phyloP scores from a whole-genome alignment of 2,113 vertebrate species.

The Gnathonemus echidnorhynchus region DNA sequence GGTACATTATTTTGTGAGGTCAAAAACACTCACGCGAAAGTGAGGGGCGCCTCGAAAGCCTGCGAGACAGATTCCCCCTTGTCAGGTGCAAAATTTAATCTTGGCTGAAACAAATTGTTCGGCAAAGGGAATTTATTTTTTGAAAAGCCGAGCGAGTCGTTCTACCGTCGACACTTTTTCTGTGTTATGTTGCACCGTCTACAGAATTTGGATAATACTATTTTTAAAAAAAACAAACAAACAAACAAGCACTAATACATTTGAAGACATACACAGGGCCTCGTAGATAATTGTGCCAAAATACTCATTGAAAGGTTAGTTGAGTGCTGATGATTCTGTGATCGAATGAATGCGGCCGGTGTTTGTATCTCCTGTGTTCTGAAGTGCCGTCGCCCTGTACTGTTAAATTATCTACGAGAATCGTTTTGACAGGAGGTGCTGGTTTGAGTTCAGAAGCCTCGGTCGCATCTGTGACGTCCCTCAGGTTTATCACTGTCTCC shows the following conservation, averaged over 20 bases:
- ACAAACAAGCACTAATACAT: not conserved
- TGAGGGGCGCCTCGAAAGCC: conserved; percentile 53
- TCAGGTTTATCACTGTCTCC: not conserved
- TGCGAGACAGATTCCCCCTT: conserved; percentile 54
- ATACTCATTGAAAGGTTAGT: not conserved
- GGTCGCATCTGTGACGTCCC: not conserved
- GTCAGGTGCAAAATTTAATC: conserved; percentile 59
- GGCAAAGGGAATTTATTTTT: conserved; percentile 66
- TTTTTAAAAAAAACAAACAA: not conserved
- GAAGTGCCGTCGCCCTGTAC: not conserved
- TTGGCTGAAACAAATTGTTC: conserved; percentile 65
- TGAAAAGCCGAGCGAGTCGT: conserved; percentile 27
- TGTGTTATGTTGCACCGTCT: not conserved
- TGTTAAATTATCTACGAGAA: not conserved
- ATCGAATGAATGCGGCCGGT: not conserved
- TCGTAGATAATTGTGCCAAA: not conserved
- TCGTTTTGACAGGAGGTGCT: not conserved
- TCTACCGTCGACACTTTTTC: not conserved
- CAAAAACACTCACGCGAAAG: conserved; percentile 40
- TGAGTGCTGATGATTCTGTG: not conserved
- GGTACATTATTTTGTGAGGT: conserved; percentile 58
- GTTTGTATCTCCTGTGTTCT: not conserved
- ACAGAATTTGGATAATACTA: not conserved
- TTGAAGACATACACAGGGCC: not conserved
- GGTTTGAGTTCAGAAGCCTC: not conserved